phyloP scores from a whole-genome alignment of 2,113 vertebrate species.

The Xyliphius kryptos region DNA sequence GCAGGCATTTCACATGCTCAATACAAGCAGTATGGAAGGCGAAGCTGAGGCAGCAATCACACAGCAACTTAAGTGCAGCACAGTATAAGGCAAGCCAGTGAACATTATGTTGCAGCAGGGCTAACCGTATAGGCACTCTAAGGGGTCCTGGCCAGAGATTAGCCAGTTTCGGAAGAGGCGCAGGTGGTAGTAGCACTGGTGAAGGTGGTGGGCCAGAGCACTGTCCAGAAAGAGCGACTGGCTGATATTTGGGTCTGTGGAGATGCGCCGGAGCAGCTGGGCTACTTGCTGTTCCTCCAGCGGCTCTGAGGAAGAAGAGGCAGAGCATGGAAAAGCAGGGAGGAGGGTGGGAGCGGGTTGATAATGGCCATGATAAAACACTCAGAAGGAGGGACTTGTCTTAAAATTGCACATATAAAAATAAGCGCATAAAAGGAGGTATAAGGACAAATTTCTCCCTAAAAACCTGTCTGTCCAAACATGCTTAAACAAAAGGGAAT shows the following conservation, averaged over 20 bases:
- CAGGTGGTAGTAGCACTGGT: conserved; percentile 97
- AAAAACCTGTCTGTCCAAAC: no score
- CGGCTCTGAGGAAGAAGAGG: conserved; percentile 77
- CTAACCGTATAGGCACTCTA: conserved; percentile 93
- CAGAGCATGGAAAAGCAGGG: conserved; percentile 57
- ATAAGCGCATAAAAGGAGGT: no score
- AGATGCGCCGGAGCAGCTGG: conserved; percentile 89
- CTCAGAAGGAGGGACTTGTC: neutral
- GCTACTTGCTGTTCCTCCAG: conserved; percentile 86
- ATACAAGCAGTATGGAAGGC: conserved; percentile 48
- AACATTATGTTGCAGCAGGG: conserved; percentile 24
- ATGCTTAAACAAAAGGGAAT: no score
- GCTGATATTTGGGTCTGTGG: conserved; percentile 78
- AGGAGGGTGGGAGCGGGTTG: conserved; percentile 33
- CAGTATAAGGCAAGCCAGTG: conserved; percentile 40
- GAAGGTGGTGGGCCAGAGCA: conserved; percentile 89
- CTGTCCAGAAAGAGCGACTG: conserved; percentile 80
- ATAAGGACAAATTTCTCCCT: no score
- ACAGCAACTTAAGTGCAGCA: conserved; percentile 50
- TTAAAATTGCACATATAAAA: no score
- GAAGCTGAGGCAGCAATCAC: conserved; percentile 49
- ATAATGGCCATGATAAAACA: conserved; percentile 1
- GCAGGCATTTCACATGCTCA: conserved; percentile 54
- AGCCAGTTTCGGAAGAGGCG: conserved; percentile 98
- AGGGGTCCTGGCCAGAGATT: conserved; percentile 91